These are phyloP conservation scores for Rhinatrema bivittatum DNA, from an alignment of 2,797 vertebrate species.

Conservation along the genomic window DNA sequence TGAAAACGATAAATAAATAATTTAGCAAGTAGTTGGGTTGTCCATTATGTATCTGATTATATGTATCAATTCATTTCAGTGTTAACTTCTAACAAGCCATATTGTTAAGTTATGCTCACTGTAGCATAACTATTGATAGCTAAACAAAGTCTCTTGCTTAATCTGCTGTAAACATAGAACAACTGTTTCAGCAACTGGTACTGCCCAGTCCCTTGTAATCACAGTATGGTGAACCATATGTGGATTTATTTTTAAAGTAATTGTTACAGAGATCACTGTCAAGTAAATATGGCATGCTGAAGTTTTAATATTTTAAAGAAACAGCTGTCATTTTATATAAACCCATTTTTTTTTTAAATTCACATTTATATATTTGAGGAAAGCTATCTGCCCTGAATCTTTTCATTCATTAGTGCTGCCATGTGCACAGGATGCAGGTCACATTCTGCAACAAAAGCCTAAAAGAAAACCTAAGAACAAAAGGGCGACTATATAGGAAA, in stretches of 20 bases:
- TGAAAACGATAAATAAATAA: too few relatives aligned
- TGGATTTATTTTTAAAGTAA: constrained; percentile 34
- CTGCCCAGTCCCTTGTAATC: constrained; percentile 26
- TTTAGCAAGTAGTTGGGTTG: too few relatives aligned
- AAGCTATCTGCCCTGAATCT: background rate
- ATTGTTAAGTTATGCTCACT: too few relatives aligned
- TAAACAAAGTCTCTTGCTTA: too few relatives aligned
- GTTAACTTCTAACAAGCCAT: too few relatives aligned
- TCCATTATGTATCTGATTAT: too few relatives aligned
- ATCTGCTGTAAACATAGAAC: constrained; percentile 10
- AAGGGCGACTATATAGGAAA: background rate
- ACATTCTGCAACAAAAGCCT: background rate
- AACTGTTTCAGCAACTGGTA: constrained; percentile 35
- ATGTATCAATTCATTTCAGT: too few relatives aligned
- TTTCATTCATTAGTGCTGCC: too few relatives aligned
- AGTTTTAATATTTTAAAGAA: constrained; percentile 48
- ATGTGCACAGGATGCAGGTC: too few relatives aligned
- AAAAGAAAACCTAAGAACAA: constrained; percentile 7
- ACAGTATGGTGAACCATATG: constrained; percentile 44
- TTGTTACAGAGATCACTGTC: constrained; percentile 46
- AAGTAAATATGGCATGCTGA: constrained; percentile 35
- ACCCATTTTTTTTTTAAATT: constrained; percentile 43
- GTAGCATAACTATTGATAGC: too few relatives aligned
- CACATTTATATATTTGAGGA: constrained; percentile 29
- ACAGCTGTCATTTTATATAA: constrained; percentile 51